Conservation (phyloP, 2,888 invertebrate genomes). For the Luffia ferchaultella region DNA sequence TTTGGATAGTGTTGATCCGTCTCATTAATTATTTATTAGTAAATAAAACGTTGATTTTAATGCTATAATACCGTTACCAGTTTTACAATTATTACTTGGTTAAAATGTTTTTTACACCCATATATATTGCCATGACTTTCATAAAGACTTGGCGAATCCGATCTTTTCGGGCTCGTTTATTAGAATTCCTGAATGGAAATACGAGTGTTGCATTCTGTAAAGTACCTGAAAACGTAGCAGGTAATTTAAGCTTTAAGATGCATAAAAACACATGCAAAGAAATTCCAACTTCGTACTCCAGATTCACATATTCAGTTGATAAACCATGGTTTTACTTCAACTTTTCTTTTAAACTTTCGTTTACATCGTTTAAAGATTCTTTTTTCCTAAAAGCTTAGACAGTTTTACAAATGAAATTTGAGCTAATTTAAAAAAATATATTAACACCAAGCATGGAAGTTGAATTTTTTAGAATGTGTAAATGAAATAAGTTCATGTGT, state of each 20-base stretch:
- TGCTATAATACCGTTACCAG: not conserved
- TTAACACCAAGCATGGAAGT: too few relatives aligned
- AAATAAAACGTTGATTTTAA: too few relatives aligned
- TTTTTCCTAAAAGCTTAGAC: too few relatives aligned
- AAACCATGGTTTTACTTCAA: not conserved
- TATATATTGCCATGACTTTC: constrained; percentile 85
- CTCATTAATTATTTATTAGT: not conserved
- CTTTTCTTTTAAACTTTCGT: too few relatives aligned
- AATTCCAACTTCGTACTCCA: too few relatives aligned
- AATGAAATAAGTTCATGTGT: too few relatives aligned
- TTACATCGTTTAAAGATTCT: too few relatives aligned
- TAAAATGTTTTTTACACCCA: constrained; percentile 78
- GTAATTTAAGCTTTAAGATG: too few relatives aligned
- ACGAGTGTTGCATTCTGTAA: constrained; percentile 69
- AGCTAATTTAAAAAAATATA: too few relatives aligned
- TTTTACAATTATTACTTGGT: not conserved
- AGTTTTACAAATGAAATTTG: too few relatives aligned
- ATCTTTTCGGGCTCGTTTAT: constrained; percentile 73
- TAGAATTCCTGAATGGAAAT: constrained; percentile 65
- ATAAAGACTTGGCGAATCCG: constrained; percentile 82
- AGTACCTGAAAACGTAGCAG: constrained; percentile 61
- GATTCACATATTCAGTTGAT: not conserved
- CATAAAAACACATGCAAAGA: too few relatives aligned
- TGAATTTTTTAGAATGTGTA: too few relatives aligned
- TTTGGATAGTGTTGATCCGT: constrained; percentile 2